These are phyloP conservation scores for Drosophila anceps DNA, from an alignment of 2,888 invertebrate genomes.

Conservation along the genomic window DNA sequence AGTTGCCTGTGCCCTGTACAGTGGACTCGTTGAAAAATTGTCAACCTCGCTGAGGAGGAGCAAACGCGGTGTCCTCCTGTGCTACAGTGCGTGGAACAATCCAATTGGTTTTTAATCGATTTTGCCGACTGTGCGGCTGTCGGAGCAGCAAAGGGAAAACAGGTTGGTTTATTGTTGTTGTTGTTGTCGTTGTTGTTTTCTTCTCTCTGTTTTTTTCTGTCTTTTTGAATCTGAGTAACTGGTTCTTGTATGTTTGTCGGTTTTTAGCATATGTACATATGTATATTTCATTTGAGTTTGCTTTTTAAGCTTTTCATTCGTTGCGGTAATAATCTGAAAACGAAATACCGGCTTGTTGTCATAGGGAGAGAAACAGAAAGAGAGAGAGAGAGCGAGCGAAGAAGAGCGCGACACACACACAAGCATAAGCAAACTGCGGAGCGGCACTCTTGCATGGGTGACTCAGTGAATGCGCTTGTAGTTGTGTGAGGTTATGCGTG, in stretches of 20 bases:
- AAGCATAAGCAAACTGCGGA: slow-evolving; percentile 4
- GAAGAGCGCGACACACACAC: slow-evolving; percentile 14
- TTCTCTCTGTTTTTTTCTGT: slow-evolving; percentile 31
- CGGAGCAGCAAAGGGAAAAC: slow-evolving; percentile 56
- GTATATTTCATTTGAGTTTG: slow-evolving; percentile 49
- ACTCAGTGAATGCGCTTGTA: slow-evolving; percentile 73
- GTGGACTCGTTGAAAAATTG: slow-evolving; percentile 13
- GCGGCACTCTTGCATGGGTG: slow-evolving; percentile 51
- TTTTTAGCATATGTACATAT: slow-evolving; percentile 38
- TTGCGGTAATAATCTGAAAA: slow-evolving; percentile 67
- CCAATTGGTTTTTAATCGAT: slow-evolving; percentile 77
- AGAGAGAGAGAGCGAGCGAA: slow-evolving; percentile 11
- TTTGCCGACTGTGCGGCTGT: slow-evolving; percentile 66
- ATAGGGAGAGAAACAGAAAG: slow-evolving; percentile 41
- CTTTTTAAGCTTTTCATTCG: slow-evolving; percentile 66
- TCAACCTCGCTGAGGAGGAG: background rate
- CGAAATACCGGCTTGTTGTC: slow-evolving; percentile 80
- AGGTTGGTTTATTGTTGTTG: slow-evolving; percentile 65
- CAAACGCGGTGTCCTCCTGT: slow-evolving; percentile 33
- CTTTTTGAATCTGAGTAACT: slow-evolving; percentile 61
- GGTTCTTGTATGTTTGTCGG: slow-evolving; percentile 56
- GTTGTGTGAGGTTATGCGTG: slow-evolving; percentile 76
- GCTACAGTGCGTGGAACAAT: slow-evolving; percentile 33
- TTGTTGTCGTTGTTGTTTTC: slow-evolving; percentile 17
- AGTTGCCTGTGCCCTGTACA: slow-evolving; percentile 4